These are phyloP conservation scores for Chlamydotis undulata DNA, from an alignment of 2,113 vertebrate genomes.

Conservation along the genomic window DNA sequence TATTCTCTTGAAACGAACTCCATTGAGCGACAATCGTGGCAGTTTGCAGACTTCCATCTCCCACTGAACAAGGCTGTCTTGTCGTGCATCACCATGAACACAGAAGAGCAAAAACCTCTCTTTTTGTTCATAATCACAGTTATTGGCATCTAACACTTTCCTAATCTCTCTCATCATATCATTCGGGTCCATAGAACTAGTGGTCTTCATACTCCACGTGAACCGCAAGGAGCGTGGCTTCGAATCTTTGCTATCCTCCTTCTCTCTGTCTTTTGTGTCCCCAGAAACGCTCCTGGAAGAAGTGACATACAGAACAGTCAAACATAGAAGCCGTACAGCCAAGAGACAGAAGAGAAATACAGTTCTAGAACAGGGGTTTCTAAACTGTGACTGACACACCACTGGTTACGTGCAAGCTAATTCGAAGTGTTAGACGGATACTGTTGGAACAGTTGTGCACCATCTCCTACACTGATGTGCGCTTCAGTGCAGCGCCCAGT, in stretches of 20 bases:
- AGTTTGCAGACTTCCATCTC: conserved; percentile 98
- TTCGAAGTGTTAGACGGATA: neutral
- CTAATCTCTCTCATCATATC: conserved; percentile 99
- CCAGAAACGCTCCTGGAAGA: conserved; percentile 84
- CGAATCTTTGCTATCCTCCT: conserved; percentile 90
- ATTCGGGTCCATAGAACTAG: conserved; percentile 95
- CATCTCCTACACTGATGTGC: rapidly evolving
- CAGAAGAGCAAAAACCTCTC: conserved; percentile 99
- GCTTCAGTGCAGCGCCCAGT: neutral
- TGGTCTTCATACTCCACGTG: conserved; percentile 99
- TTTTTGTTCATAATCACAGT: conserved; percentile 97
- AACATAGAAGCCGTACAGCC: neutral
- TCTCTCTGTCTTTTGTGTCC: conserved; percentile 85
- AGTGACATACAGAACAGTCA: neutral
- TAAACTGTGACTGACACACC: neutral
- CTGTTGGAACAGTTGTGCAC: neutral
- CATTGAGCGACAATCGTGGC: conserved; percentile 92
- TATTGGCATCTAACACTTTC: conserved; percentile 95
- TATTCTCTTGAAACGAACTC: conserved; percentile 97
- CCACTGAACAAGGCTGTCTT: conserved; percentile 96
- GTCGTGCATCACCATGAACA: conserved; percentile 92
- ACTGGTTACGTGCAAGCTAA: neutral
- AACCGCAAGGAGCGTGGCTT: conserved; percentile 96
- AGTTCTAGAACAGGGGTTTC: conserved; percentile 38
- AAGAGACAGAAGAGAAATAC: neutral